A percentile compares a stretch with the other conserved stretches of the same genome.
phyloP scores from a whole-genome alignment of 2,797 vertebrate species.

The Champsocephalus esox region DNA sequence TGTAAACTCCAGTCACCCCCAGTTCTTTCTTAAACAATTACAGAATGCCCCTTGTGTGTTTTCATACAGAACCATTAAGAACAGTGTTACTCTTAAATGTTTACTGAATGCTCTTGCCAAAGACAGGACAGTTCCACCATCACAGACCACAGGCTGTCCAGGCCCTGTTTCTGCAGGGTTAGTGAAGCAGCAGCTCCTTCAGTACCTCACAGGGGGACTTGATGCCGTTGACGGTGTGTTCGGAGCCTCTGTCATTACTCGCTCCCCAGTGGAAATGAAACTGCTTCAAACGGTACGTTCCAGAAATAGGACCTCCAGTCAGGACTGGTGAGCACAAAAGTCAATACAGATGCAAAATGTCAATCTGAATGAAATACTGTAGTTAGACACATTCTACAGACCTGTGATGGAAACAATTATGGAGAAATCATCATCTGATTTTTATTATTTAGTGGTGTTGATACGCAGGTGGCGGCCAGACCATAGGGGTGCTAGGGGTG shows the following conservation, averaged over 20 bases:
- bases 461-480: too few relatives aligned
- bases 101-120: background rate
- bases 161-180: background rate
- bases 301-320: constrained; percentile 90
- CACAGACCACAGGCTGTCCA: background rate
- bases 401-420: too few relatives aligned
- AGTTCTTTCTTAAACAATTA: too few relatives aligned
- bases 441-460: too few relatives aligned
- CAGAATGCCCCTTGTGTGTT: too few relatives aligned
- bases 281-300: constrained; percentile 91
- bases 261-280: constrained; percentile 97
- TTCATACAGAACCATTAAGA: background rate
- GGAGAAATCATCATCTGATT: too few relatives aligned
- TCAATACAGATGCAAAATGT: background rate
- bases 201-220: constrained; percentile 92
- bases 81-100: background rate
- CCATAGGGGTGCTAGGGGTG: too few relatives aligned
- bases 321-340: constrained; percentile 80
- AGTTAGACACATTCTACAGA: too few relatives aligned
- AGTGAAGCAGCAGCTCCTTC: background rate
- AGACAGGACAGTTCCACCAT: background rate
- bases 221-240: constrained; percentile 89
- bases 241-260: constrained; percentile 90
- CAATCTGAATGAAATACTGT: too few relatives aligned
- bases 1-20: too few relatives aligned